These are phyloP conservation scores for Morone chrysops DNA, from an alignment of 2,113 vertebrate genomes.

Conservation along the genomic window DNA sequence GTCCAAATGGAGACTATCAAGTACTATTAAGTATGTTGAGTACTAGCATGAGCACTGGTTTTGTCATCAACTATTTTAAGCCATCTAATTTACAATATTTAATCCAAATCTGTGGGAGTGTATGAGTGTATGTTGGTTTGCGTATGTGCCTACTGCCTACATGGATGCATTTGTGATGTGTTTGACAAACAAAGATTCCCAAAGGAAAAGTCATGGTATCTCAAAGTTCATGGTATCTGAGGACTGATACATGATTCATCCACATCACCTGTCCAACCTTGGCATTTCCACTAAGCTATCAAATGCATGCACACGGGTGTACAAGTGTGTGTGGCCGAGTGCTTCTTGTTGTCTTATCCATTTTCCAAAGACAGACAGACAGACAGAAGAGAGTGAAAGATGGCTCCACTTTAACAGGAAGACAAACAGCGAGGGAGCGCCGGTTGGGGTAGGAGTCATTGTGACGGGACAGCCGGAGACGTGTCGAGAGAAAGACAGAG, in stretches of 20 bases:
- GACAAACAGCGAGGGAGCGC: conserved; percentile 52
- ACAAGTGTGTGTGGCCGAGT: conserved; percentile 8
- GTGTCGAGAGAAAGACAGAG: conserved; percentile 17
- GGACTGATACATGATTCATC: conserved; percentile 19
- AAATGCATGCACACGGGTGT: background rate
- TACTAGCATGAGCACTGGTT: background rate
- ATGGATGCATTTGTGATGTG: background rate
- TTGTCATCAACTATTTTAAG: conserved; percentile 3
- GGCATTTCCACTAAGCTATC: conserved; percentile 48
- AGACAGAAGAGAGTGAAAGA: conserved; percentile 52
- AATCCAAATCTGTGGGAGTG: background rate
- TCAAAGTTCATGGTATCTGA: background rate
- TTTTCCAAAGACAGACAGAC: conserved; percentile 38
- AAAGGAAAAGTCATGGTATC: background rate
- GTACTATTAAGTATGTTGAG: background rate
- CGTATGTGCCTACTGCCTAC: background rate
- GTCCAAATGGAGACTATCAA: background rate
- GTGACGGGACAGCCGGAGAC: conserved; percentile 25
- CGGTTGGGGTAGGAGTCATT: conserved; percentile 40
- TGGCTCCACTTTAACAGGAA: conserved; percentile 59
- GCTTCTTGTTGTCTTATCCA: conserved; percentile 22
- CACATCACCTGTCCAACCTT: conserved; percentile 17
- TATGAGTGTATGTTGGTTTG: background rate
- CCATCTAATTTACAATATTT: background rate
- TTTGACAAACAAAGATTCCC: background rate